Conservation (phyloP, 1,140 invertebrate species). For the Drosophila seguyi region DNA sequence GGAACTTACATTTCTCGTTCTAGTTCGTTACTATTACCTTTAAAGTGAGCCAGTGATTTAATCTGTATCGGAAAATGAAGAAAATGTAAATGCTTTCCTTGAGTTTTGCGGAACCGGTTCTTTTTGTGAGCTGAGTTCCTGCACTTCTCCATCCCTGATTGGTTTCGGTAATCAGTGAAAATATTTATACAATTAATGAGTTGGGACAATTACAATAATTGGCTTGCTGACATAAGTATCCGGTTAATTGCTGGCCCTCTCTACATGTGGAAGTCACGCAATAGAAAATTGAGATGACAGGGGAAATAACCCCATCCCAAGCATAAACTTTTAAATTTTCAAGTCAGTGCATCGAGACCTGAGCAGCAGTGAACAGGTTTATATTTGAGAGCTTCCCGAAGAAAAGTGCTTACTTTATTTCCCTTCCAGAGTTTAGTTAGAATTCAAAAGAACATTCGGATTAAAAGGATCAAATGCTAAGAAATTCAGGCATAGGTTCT, state of each 20-base stretch:
- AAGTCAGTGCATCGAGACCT: conserved; percentile 20
- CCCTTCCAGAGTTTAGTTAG: too few species aligned
- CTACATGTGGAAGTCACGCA: conserved; percentile 59
- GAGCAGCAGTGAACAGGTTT: background rate
- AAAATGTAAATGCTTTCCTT: background rate
- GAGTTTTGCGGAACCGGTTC: conserved; percentile 47
- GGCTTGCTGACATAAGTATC: conserved; percentile 48
- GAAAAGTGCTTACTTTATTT: too few species aligned
- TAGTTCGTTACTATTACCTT: conserved; percentile 1
- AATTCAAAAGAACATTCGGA: background rate
- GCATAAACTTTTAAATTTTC: background rate
- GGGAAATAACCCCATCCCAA: conserved; percentile 1
- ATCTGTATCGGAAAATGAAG: background rate
- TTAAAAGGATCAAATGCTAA: background rate
- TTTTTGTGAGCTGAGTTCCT: background rate
- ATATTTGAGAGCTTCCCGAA: background rate
- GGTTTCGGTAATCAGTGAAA: conserved; percentile 41
- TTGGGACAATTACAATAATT: conserved; percentile 73
- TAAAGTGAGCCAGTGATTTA: background rate
- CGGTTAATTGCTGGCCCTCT: conserved; percentile 30
- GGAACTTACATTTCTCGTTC: conserved; percentile 20
- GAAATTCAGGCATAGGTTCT: background rate
- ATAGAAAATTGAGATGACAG: background rate
- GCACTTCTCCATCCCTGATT: conserved; percentile 43
- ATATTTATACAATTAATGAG: conserved; percentile 61